Percentiles rank a stretch among this genome's conserved stretches.
Conservation (phyloP, 1,140 invertebrate genomes). For the Drosophila sucinea region DNA sequence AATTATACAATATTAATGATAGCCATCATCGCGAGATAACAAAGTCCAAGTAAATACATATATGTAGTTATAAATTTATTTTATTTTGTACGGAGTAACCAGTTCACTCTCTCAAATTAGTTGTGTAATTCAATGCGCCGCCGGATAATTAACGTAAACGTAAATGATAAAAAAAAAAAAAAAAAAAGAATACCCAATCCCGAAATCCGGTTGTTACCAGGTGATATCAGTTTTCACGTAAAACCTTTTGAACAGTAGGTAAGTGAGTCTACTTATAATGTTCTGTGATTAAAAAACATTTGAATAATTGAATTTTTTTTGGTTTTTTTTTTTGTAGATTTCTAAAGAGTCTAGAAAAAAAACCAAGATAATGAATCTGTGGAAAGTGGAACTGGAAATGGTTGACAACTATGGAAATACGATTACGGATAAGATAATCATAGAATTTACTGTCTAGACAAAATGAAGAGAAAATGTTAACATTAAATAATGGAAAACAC, state of each 20-base stretch:
- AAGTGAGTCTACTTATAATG: not conserved
- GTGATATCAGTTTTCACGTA: conserved; percentile 1
- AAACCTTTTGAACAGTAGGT: not conserved
- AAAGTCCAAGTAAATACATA: conserved; percentile 15
- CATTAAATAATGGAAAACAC: too few relatives aligned
- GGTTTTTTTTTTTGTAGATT: not conserved
- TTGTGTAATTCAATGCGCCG: conserved; percentile 53
- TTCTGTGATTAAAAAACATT: conserved; percentile 3
- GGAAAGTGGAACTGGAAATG: not conserved
- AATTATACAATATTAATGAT: conserved; percentile 16
- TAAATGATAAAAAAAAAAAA: conserved; percentile 22
- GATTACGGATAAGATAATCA: conserved; percentile 3
- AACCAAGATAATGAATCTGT: not conserved
- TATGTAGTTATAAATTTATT: conserved; percentile 29
- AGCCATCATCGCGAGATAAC: conserved; percentile 10
- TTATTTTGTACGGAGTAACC: not conserved
- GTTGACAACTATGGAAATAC: not conserved
- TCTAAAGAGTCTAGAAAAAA: too few relatives aligned
- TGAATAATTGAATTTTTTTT: conserved; percentile 1
- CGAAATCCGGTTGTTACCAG: not conserved
- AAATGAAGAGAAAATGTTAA: not conserved
- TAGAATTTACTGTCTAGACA: not conserved
- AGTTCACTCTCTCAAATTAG: conserved; percentile 28
- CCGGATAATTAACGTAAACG: conserved; percentile 42
- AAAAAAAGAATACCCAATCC: too few relatives aligned